A percentile compares a stretch with the other conserved stretches of the same genome.
Conservation (phyloP, 2,113 vertebrate genomes). For the Monopterus albus region DNA sequence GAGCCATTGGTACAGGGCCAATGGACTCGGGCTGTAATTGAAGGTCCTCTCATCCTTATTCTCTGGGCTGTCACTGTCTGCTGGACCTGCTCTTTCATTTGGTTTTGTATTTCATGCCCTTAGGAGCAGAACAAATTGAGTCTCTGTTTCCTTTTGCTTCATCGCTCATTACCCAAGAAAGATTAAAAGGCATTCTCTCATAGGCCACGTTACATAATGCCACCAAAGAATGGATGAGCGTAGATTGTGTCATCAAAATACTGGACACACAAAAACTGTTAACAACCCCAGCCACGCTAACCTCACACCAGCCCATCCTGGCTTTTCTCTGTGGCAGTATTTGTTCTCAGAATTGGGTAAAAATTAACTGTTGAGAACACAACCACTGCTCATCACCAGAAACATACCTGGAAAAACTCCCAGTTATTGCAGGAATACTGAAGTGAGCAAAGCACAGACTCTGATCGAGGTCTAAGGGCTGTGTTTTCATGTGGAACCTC, state of each 20-base stretch:
- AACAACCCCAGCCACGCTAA: conserved; percentile 11
- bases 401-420: not conserved
- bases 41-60: conserved; percentile 56
- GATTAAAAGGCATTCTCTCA: conserved; percentile 65
- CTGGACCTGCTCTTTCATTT: conserved; percentile 72
- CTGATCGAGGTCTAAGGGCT: conserved; percentile 17
- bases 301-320: not conserved
- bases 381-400: not conserved
- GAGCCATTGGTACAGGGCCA: conserved; percentile 21
- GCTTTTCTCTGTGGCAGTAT: not conserved
- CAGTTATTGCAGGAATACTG: not conserved
- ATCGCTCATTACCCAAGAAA: conserved; percentile 69
- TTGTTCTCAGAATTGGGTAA: conserved; percentile 1
- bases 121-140: conserved; percentile 74
- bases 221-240: conserved; percentile 32
- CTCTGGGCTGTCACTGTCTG: conserved; percentile 46
- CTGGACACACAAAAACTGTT: conserved; percentile 34
- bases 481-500: conserved; percentile 21
- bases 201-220: conserved; percentile 52
- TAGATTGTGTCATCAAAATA: conserved; percentile 44
- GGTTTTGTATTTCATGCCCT: conserved; percentile 72
- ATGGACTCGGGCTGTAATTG: conserved; percentile 56
- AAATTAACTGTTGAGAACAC: not conserved
- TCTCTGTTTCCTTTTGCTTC: conserved; percentile 65
- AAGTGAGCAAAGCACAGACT: not conserved